phyloP scores from a whole-genome alignment of 2,797 vertebrate species.

The Sternarchorhynchus goeldii region DNA sequence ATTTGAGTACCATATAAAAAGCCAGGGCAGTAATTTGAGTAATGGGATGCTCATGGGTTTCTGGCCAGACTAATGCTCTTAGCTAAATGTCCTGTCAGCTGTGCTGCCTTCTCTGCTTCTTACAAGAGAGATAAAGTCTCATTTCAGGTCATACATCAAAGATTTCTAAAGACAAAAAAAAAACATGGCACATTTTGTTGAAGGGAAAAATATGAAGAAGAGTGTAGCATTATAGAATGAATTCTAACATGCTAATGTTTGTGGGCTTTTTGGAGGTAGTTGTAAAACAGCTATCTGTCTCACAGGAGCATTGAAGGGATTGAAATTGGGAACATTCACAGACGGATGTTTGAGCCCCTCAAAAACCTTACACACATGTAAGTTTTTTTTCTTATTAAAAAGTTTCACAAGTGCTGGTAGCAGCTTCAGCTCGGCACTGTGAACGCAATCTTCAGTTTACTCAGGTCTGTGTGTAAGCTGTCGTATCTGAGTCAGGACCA shows the following conservation, averaged over 20 bases:
- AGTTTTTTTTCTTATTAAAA: conserved; percentile 60
- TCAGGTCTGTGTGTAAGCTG: background rate
- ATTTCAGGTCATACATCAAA: conserved; percentile 55
- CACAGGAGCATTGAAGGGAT: conserved; percentile 93
- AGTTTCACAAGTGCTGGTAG: conserved; percentile 13
- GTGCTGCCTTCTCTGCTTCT: background rate
- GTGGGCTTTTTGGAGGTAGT: conserved; percentile 11
- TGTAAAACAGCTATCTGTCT: conserved; percentile 54
- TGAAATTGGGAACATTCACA: conserved; percentile 91
- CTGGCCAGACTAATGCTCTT: background rate
- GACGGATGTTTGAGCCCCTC: conserved; percentile 93
- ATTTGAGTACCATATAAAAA: conserved; percentile 2
- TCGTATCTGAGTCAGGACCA: background rate
- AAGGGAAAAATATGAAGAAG: background rate
- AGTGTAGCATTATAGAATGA: conserved; percentile 16
- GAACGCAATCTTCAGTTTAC: background rate
- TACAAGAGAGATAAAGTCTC: conserved; percentile 17
- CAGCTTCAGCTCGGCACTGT: conserved; percentile 1
- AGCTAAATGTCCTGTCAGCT: background rate
- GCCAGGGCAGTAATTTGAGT: conserved; percentile 4
- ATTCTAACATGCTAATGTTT: conserved; percentile 32
- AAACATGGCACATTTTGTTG: conserved; percentile 17
- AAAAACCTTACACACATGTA: conserved; percentile 94
- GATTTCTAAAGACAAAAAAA: conserved; percentile 27
- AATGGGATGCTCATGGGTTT: conserved; percentile 30